Conservation (phyloP, 2,888 invertebrate species). For the Chalcis sispes region DNA sequence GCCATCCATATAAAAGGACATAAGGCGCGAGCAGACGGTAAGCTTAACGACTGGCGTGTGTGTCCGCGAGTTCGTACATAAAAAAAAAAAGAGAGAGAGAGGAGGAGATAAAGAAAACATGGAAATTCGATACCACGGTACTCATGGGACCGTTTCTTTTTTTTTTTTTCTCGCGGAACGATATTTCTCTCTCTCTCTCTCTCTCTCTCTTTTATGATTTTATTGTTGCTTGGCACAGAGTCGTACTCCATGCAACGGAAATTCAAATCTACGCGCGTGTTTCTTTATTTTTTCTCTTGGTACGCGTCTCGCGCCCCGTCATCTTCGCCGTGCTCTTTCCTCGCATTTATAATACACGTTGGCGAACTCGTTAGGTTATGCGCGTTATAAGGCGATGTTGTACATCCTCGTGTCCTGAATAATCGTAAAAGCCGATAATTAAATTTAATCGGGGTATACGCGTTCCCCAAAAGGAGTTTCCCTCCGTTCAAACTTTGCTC, state of each 20-base stretch:
- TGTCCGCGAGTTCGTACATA: too few species aligned
- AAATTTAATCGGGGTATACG: slow-evolving; percentile 75
- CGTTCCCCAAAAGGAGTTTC: slow-evolving; percentile 58
- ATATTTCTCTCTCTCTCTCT: too few species aligned
- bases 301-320: slow-evolving; percentile 45
- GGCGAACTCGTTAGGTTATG: too few species aligned
- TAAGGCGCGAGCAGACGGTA: slow-evolving; percentile 22
- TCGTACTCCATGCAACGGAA: slow-evolving; percentile 53
- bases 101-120: slow-evolving; percentile 15
- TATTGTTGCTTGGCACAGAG: too few species aligned
- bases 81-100: slow-evolving; percentile 10
- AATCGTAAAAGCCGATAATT: slow-evolving; percentile 75
- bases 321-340: too few species aligned
- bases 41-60: slow-evolving; percentile 32
- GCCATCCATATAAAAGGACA: slow-evolving; percentile 14
- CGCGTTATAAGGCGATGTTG: too few species aligned
- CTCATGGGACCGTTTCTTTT: neutral
- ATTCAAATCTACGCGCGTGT: slow-evolving; percentile 59
- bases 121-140: slow-evolving; percentile 39
- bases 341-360: too few species aligned
- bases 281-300: slow-evolving; percentile 58
- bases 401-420: slow-evolving; percentile 61
- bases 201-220: slow-evolving; percentile 61
- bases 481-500: too few species aligned
- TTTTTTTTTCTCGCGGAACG: too few species aligned